Percentiles rank a stretch among this genome's conserved stretches.
phyloP scores from a whole-genome alignment of 2,113 vertebrate species.

The Corythoichthys intestinalis region DNA sequence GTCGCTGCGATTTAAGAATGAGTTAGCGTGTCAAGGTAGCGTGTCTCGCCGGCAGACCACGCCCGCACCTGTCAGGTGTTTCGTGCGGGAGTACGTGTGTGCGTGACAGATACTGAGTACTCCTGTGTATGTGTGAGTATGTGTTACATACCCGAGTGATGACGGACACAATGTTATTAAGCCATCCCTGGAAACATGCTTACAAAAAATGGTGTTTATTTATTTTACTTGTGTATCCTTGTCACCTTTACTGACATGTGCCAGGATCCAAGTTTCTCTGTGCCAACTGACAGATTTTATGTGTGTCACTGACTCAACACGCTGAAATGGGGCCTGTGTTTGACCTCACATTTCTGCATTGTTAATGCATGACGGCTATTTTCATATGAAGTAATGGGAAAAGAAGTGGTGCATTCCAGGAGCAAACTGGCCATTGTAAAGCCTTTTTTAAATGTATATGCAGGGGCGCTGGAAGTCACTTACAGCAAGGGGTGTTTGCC shows the following conservation, averaged over 20 bases:
- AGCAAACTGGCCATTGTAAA: not conserved
- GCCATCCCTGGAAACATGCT: constrained; percentile 49
- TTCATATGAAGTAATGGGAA: not conserved
- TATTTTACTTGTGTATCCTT: not conserved
- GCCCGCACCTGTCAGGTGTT: constrained; percentile 78
- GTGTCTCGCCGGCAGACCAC: constrained; percentile 70
- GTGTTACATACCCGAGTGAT: constrained; percentile 37
- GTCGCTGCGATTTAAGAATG: constrained; percentile 75
- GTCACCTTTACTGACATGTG: not conserved
- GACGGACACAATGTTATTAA: constrained; percentile 61
- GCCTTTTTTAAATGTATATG: not conserved
- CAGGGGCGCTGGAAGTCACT: no score
- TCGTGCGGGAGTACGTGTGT: constrained; percentile 59
- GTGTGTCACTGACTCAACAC: not conserved
- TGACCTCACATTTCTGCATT: not conserved
- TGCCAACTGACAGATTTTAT: not conserved
- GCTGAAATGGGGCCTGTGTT: not conserved
- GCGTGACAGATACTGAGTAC: constrained; percentile 29
- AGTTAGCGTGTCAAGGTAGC: constrained; percentile 79
- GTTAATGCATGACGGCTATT: not conserved
- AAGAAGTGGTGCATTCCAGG: not conserved
- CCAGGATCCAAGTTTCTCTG: not conserved
- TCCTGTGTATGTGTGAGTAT: not conserved
- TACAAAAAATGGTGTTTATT: not conserved
- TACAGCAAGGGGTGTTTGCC: no score